phyloP scores from a whole-genome alignment of 2,113 vertebrate species.

The Syrrhaptes paradoxus region DNA sequence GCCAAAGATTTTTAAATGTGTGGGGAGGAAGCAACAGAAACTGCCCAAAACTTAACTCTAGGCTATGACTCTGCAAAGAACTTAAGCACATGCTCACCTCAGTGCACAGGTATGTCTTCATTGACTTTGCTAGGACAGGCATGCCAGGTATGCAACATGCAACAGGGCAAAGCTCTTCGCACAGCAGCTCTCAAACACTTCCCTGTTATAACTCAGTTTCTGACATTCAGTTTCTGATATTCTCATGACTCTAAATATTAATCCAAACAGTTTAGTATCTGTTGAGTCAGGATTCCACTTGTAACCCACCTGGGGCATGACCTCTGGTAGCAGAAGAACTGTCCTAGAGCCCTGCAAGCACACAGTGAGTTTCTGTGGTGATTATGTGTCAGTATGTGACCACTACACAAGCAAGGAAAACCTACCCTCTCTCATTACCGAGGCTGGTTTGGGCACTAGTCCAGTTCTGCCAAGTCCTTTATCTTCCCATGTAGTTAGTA shows the following conservation, averaged over 20 bases:
- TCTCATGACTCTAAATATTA: conserved; percentile 40
- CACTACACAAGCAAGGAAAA: conserved; percentile 47
- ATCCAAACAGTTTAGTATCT: conserved; percentile 39
- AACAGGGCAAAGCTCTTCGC: conserved; percentile 6
- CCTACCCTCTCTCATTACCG: conserved; percentile 37
- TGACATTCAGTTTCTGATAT: conserved; percentile 27
- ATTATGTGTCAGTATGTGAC: conserved; percentile 26
- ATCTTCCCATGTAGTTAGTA: conserved; percentile 53
- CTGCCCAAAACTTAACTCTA: not conserved
- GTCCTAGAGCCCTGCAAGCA: not conserved
- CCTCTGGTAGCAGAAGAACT: conserved; percentile 15
- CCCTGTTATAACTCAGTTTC: conserved; percentile 42
- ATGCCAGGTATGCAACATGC: conserved; percentile 42
- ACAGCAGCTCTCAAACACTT: conserved; percentile 18
- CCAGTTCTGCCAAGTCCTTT: conserved; percentile 46
- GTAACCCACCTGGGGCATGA: conserved; percentile 34
- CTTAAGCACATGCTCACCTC: not conserved
- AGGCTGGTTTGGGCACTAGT: not conserved
- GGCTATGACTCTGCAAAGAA: not conserved
- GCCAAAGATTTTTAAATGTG: not conserved
- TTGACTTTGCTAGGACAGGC: conserved; percentile 24
- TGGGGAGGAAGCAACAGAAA: not conserved
- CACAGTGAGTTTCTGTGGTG: conserved; percentile 33
- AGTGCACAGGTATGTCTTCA: conserved; percentile 22
- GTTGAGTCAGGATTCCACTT: conserved; percentile 53